Conservation (phyloP, 1,140 invertebrate genomes). For the Ceratitis capitata region DNA sequence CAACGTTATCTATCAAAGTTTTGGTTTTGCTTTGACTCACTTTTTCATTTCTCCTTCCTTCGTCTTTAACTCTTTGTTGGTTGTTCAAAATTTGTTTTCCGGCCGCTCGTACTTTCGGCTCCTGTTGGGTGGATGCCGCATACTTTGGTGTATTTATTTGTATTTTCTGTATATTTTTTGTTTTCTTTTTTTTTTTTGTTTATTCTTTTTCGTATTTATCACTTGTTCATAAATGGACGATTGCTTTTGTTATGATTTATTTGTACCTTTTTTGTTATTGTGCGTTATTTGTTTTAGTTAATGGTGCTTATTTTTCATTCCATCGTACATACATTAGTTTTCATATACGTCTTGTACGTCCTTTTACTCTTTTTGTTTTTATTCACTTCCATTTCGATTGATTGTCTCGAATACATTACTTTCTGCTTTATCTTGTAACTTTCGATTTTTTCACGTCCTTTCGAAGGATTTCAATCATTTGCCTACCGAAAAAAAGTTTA, state of each 20-base stretch:
- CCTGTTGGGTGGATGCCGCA: neutral
- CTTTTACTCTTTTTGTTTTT: neutral
- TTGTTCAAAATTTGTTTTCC: neutral
- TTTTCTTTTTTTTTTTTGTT: neutral
- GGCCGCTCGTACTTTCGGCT: neutral
- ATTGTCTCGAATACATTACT: neutral
- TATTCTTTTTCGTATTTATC: neutral
- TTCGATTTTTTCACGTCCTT: too few relatives aligned
- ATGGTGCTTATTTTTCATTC: neutral
- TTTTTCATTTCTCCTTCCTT: neutral
- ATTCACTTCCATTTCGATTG: neutral
- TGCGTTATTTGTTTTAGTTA: neutral
- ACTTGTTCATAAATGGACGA: neutral
- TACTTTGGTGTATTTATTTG: neutral
- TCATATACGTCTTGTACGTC: neutral
- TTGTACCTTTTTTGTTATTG: neutral
- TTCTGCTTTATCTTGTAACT: neutral
- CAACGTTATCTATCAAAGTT: conserved; percentile 16
- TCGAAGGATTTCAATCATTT: too few relatives aligned
- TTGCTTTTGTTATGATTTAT: neutral
- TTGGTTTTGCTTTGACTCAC: neutral
- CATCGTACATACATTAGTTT: neutral
- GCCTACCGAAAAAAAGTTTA: too few relatives aligned
- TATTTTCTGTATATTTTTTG: neutral
- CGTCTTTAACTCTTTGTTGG: neutral